Evolutionary conservation across 1,140 invertebrate species (phyloP).

Genomic region (Drosophila pseudoobscura): DNA sequence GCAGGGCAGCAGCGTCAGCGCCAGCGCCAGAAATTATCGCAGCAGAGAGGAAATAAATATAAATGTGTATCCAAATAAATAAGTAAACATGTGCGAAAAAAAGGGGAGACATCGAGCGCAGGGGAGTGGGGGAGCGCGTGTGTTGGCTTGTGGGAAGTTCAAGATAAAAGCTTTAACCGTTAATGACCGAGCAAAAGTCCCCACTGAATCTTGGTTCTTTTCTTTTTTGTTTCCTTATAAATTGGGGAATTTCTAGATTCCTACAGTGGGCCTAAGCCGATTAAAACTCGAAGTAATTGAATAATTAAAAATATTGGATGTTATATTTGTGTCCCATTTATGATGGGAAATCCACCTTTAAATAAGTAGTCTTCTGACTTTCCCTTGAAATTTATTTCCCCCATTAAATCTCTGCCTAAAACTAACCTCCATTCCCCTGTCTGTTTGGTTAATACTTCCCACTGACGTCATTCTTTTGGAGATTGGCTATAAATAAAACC

Average conservation of each 20-base stretch:
- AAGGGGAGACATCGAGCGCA: not conserved
- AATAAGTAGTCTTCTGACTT: too few species aligned
- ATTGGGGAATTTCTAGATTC: not conserved
- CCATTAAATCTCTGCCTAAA: not conserved
- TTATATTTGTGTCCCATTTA: too few species aligned
- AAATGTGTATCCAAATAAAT: conserved; percentile 63
- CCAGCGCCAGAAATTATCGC: conserved; percentile 44
- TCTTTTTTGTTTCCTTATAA: not conserved
- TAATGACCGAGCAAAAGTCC: conserved; percentile 45
- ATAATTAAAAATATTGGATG: too few species aligned
- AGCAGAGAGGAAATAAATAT: conserved; percentile 59
- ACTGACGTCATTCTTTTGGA: not conserved
- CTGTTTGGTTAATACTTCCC: too few species aligned
- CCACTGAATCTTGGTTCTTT: not conserved
- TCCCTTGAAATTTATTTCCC: not conserved
- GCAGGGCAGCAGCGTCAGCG: conserved; percentile 5
- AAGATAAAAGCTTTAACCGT: conserved; percentile 60
- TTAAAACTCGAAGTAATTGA: too few species aligned
- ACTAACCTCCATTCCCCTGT: too few species aligned
- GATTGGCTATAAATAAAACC: not conserved
- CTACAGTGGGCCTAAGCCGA: not conserved
- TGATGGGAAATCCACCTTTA: too few species aligned
- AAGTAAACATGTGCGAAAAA: conserved; percentile 55
- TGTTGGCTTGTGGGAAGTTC: conserved; percentile 48
- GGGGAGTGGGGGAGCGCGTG: conserved; percentile 7